Evolutionary conservation across 2,888 invertebrate species (phyloP), one percentile per base, ranked within the genome.

Genomic region (Tenthredo mesomela): DNA sequence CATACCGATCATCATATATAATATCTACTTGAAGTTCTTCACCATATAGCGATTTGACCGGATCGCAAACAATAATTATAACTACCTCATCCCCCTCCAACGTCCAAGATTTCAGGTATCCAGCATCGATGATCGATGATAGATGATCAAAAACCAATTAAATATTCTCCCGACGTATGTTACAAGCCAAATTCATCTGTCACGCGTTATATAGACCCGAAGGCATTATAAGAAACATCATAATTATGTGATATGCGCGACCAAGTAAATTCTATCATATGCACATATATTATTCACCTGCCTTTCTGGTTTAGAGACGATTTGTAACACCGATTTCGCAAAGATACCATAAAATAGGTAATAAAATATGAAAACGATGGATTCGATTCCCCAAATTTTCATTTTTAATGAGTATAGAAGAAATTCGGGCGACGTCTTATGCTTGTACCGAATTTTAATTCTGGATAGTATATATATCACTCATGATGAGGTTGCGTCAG

Each of bases 41-140:
- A 73, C 43, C 40, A n/a, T n/a, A n/a, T n/a, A 43, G 21, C n/a
- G 40, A 43, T 18, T 43, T 43, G 43, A 40, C n/a, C 43, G 43
- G 25, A 43, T 73, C 73, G 73, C 73, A 25, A 73, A 73, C 73
- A 73, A 73, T 73, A 73, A 73, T 73, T 73, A 73, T 21, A 73
- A 54, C 54, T 1, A 54, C 54, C 54, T n/a, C 54, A 33, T 4
- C 33, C 9, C 33, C 9, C 4, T 1, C 29, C 43, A 25, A 73
- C 73, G 40, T 40, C 9, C 25, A 15, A 25, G 25, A 73, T 73
- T 73, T 73, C 43, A 40, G 40, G 73, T 43, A 43, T 33, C 21
- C 43, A 73, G 21, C 25, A 73, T 73, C 73, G 73, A 73, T 40
- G 40, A 73, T 73, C 40, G 73, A 73, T 73, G 73, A 73, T 73